Evolutionary conservation across 2,797 vertebrate species (phyloP).

Genomic region (Enteromius afrohamiltoni): DNA sequence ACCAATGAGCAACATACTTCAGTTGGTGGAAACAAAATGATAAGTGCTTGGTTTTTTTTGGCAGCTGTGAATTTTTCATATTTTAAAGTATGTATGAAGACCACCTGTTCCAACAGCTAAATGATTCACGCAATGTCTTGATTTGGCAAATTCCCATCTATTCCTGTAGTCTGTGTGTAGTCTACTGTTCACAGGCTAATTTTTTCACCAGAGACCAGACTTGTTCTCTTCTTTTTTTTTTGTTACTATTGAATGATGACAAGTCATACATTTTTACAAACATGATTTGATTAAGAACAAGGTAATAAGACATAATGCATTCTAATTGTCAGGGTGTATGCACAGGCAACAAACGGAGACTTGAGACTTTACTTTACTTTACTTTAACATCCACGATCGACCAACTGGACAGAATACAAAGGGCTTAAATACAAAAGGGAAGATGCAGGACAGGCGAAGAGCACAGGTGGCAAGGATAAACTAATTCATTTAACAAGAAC

Average conservation of each 20-base stretch:
- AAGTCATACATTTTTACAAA: background rate
- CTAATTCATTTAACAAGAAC: no score
- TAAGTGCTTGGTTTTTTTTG: slow-evolving; percentile 45
- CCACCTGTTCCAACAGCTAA: slow-evolving; percentile 58
- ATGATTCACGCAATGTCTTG: slow-evolving; percentile 52
- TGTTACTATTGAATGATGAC: background rate
- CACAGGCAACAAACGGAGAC: no score
- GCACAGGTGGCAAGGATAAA: no score
- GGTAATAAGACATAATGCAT: background rate
- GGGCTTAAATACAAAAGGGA: no score
- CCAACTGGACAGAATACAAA: no score
- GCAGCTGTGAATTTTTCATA: slow-evolving; percentile 55
- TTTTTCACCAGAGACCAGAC: slow-evolving; percentile 4
- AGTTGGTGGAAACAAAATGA: slow-evolving; percentile 49
- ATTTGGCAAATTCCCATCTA: slow-evolving; percentile 45
- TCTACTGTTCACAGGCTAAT: slow-evolving; percentile 10
- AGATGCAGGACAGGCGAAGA: no score
- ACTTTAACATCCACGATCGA: no score
- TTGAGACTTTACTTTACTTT: no score
- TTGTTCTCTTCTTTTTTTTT: background rate
- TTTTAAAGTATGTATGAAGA: slow-evolving; percentile 61
- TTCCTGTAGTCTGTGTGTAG: slow-evolving; percentile 24
- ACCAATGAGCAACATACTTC: slow-evolving; percentile 47
- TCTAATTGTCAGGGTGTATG: background rate
- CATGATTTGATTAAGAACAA: background rate